A percentile compares a stretch with the other conserved stretches of the same genome.
Conservation (phyloP, 2,888 invertebrate species). For the Tridacna gigas region DNA sequence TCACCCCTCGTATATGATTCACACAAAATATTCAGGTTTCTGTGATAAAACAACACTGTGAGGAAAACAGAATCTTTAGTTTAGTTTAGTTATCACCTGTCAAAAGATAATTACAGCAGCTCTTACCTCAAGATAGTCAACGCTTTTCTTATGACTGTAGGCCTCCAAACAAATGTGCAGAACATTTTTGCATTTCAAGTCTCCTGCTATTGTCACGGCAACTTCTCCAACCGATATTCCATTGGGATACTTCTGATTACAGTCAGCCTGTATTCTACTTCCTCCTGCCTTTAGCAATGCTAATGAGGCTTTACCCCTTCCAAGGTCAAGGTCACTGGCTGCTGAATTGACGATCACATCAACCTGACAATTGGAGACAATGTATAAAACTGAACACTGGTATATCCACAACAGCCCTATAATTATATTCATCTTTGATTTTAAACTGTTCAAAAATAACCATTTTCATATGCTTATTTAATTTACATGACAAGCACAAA, state of each 20-base stretch:
- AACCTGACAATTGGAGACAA: slow-evolving; percentile 20
- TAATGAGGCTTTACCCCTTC: slow-evolving; percentile 32
- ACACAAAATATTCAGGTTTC: too few species aligned
- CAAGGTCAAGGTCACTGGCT: slow-evolving; percentile 30
- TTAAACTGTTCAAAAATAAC: too few species aligned
- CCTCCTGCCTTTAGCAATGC: slow-evolving; percentile 43
- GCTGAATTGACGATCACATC: slow-evolving; percentile 59
- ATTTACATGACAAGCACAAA: too few species aligned
- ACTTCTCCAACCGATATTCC: slow-evolving; percentile 47
- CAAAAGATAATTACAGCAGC: too few species aligned
- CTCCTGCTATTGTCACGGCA: slow-evolving; percentile 55
- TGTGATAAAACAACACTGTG: too few species aligned
- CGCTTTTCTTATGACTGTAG: slow-evolving; percentile 32
- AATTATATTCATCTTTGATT: background rate
- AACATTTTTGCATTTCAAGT: slow-evolving; percentile 45
- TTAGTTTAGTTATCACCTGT: too few species aligned
- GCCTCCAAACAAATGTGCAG: slow-evolving; percentile 48
- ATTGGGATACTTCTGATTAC: slow-evolving; percentile 41
- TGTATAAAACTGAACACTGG: too few species aligned
- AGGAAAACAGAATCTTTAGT: too few species aligned
- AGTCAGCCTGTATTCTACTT: slow-evolving; percentile 24
- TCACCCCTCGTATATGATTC: too few species aligned
- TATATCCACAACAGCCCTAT: too few species aligned
- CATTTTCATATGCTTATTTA: too few species aligned
- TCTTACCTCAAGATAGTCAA: slow-evolving; percentile 19